phyloP scores from a whole-genome alignment of 1,140 invertebrate species.

The Argopecten irradians region DNA sequence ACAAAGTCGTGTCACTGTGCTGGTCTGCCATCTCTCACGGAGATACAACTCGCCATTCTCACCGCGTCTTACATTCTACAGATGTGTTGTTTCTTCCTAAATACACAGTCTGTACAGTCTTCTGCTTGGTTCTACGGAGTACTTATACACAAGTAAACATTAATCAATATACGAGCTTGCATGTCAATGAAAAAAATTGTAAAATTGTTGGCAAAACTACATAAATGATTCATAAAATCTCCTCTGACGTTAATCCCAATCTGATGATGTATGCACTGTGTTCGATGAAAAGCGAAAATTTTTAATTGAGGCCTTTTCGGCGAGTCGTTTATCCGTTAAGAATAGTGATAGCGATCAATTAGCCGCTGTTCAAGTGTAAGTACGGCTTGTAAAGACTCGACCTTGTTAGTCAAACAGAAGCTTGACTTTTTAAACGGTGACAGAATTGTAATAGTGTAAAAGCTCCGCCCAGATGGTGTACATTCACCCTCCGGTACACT shows the following conservation, averaged over 20 bases:
- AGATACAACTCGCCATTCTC: not conserved
- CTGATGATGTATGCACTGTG: not conserved
- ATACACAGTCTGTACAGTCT: not conserved
- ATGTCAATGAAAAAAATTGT: not conserved
- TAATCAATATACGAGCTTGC: not conserved
- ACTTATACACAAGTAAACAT: not conserved
- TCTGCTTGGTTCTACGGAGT: no score
- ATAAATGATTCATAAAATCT: not conserved
- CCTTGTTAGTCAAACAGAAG: not conserved
- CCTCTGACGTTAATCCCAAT: not conserved
- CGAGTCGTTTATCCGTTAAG: not conserved
- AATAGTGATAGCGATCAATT: not conserved
- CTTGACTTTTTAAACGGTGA: constrained; percentile 21
- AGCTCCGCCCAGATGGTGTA: not conserved
- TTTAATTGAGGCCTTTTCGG: not conserved
- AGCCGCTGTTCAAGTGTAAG: not conserved
- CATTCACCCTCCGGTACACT: not conserved
- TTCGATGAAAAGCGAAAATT: constrained; percentile 16
- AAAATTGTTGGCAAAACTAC: not conserved
- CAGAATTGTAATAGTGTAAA: constrained; percentile 4
- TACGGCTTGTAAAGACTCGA: constrained; percentile 6
- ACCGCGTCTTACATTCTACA: not conserved
- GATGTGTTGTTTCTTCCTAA: not conserved
- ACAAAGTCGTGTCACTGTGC: not conserved
- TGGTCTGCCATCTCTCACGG: not conserved